A percentile compares a stretch with the other conserved stretches of the same genome.
Evolutionary conservation across 2,888 invertebrate genomes (phyloP).

Genomic region (Stenodema calcarata): DNA sequence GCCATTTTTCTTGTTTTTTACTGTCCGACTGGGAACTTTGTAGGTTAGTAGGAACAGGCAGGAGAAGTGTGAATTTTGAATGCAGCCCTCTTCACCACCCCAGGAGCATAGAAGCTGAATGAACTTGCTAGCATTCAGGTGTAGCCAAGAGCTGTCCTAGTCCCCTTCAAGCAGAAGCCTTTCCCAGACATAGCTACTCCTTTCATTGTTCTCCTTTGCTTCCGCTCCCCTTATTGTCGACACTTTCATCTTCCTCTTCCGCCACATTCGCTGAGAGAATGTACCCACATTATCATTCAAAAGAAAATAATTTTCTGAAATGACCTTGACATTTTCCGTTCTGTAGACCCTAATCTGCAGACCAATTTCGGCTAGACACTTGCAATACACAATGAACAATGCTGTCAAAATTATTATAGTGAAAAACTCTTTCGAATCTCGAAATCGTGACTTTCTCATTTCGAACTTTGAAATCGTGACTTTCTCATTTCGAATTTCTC

Average conservation of each 20-base stretch:
- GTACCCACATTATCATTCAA: neutral
- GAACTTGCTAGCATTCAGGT: neutral
- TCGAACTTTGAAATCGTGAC: too few species aligned
- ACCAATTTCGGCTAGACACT: too few species aligned
- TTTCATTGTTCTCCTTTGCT: neutral
- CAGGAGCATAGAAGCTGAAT: neutral
- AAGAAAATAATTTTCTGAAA: neutral
- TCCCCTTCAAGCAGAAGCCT: neutral
- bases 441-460: too few species aligned
- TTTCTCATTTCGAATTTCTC: too few species aligned
- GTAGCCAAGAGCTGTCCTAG: neutral
- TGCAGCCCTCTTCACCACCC: neutral
- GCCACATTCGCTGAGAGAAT: neutral
- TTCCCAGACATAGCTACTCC: neutral
- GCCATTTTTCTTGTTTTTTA: too few species aligned
- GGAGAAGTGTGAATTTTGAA: neutral
- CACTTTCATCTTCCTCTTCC: conserved; percentile 31
- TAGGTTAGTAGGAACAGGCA: neutral
- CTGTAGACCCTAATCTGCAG: neutral
- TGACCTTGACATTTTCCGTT: neutral
- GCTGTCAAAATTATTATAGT: too few species aligned
- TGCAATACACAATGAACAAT: too few species aligned
- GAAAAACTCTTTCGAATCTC: too few species aligned
- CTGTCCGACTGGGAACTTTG: too few species aligned
- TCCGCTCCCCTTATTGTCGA: neutral